These are phyloP conservation scores for Chromoteleia sp. DNA, from an alignment of 2,888 invertebrate species.

Conservation along the genomic window DNA sequence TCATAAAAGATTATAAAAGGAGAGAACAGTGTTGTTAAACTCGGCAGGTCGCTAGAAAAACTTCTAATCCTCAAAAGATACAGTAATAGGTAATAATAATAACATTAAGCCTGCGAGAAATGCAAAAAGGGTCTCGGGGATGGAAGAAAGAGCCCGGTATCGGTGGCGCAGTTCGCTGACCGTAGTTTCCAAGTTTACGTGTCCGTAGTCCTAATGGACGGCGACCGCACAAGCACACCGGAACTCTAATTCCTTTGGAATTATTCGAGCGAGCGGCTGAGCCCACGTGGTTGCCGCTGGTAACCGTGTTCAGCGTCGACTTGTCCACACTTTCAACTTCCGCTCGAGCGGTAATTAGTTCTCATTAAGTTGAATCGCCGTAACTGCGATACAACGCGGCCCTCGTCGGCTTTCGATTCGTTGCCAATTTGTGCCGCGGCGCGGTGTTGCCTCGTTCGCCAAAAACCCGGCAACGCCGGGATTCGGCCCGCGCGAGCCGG, in stretches of 20 bases:
- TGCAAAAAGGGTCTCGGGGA: conserved; percentile 42
- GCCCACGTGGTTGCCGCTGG: conserved; percentile 63
- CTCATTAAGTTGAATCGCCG: conserved; percentile 78
- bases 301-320: conserved; percentile 71
- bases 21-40: not conserved
- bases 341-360: conserved; percentile 80
- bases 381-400: conserved; percentile 42
- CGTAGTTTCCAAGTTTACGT: conserved; percentile 59
- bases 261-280: conserved; percentile 71
- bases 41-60: not conserved
- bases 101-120: conserved; percentile 27
- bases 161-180: conserved; percentile 9
- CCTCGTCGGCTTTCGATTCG: conserved; percentile 56
- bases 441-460: conserved; percentile 16
- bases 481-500: conserved; percentile 47
- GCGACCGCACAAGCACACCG: conserved; percentile 67
- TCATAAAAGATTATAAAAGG: too few species aligned
- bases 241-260: conserved; percentile 76
- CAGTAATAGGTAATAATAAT: conserved; percentile 34
- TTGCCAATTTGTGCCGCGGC: conserved; percentile 42
- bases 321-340: conserved; percentile 81
- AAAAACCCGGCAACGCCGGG: conserved; percentile 39
- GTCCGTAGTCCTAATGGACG: conserved; percentile 69
- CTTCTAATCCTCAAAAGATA: conserved; percentile 34
- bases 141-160: conserved; percentile 22